Base-by-base conservation (phyloP, 1,140 invertebrate species). In the Drosophila sechellia region DNA sequence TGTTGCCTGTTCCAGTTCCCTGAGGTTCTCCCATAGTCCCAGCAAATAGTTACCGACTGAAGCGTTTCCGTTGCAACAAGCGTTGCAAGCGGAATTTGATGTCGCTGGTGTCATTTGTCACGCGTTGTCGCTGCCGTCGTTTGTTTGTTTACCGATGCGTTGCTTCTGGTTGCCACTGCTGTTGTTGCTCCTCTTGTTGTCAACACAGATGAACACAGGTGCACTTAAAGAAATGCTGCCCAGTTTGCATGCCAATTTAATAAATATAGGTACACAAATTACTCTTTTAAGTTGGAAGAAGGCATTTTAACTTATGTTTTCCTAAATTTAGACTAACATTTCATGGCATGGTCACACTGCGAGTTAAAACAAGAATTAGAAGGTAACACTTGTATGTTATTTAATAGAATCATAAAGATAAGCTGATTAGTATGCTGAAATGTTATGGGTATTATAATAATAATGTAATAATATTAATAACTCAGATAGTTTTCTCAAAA, bases 51-150 rank as follows among this genome's bases (percentile, higher is more conserved):
- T 34, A 35, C 20, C 40, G 50, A 55, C 34, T 42, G 54, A 20
- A 69, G 20, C 34, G 57, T 63, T 89, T 84, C 79, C 84, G 79
- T 79, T 89, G 79, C 76, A 77, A 37, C 56, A 42, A 37, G 50
- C 63, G 54, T 54, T 49, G 61, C 73, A 70, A 70, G 74, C 56
- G 42, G 65, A 66, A 77, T 84, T 84, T 84, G 73, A 84, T 89
- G 84, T 84, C 84, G 63, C 68, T 85, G 69, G 80, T 84, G 84
- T 89, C 84, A 89, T 89, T 89, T 89, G 84, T 89, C 84, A 89
- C 84, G 85, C 73, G 66, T 64, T 81, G 75, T 42, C 55, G 59
- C 70, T 68, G 79, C 20, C 37, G 59, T 68, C 66, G 79, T 64
- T 75, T 58, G 70, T 74, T 79, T 79, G 77, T 59, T 79, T 75